Conservation (phyloP, 2,797 vertebrate species). For the Falco concolor region DNA sequence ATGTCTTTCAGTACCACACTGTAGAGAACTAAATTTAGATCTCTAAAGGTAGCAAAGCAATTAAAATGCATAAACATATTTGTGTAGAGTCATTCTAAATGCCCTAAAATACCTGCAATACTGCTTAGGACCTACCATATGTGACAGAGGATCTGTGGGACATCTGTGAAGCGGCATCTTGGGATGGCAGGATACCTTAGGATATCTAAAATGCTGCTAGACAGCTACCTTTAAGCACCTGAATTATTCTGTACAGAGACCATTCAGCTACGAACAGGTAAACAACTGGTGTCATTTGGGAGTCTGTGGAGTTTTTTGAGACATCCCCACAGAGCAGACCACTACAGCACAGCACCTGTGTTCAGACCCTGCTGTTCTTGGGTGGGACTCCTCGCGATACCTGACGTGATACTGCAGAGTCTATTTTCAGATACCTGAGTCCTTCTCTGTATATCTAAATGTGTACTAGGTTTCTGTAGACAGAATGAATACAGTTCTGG, state of each 20-base stretch:
- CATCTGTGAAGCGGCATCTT: neutral
- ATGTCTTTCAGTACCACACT: neutral
- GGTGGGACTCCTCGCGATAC: neutral
- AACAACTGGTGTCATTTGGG: neutral
- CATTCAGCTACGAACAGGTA: neutral
- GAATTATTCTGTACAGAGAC: neutral
- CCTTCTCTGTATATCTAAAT: neutral
- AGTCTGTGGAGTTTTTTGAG: neutral
- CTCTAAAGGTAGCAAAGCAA: neutral
- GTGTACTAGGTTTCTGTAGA: neutral
- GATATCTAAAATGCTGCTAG: neutral
- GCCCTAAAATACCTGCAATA: neutral
- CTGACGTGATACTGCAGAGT: neutral
- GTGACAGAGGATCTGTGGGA: neutral
- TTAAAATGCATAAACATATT: neutral
- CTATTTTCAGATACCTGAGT: neutral
- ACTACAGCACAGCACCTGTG: neutral
- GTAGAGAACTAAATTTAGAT: neutral
- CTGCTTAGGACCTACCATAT: neutral
- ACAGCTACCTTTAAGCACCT: neutral
- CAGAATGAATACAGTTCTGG: neutral
- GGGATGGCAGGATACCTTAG: neutral
- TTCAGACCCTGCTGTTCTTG: neutral
- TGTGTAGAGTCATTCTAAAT: neutral
- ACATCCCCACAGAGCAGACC: neutral